Percentiles rank a stretch among this genome's conserved stretches.
These are phyloP conservation scores for Drosophila seguyi DNA, from an alignment of 1,140 invertebrate genomes.

Conservation along the genomic window DNA sequence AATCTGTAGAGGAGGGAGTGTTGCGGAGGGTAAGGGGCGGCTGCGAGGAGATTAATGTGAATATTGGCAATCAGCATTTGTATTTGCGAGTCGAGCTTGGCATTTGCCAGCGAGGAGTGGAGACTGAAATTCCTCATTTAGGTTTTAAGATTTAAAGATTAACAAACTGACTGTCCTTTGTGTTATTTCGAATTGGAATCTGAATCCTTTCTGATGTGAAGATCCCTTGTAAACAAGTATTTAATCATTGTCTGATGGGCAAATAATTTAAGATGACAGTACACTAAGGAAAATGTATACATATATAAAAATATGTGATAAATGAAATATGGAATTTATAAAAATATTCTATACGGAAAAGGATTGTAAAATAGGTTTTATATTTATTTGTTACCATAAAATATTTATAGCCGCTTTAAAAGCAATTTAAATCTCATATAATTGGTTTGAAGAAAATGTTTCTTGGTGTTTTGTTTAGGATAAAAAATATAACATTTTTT, in stretches of 20 bases:
- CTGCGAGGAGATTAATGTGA: conserved; percentile 73
- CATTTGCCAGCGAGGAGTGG: conserved; percentile 61
- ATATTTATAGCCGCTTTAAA: too few species aligned
- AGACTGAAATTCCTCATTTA: conserved; percentile 32
- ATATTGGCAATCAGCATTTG: conserved; percentile 79
- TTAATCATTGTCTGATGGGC: conserved; percentile 6
- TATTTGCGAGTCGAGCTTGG: conserved; percentile 70
- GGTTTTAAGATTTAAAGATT: conserved; percentile 22
- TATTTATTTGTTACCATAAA: too few species aligned
- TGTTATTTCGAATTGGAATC: neutral
- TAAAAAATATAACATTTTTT: neutral
- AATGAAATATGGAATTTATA: too few species aligned
- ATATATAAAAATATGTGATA: too few species aligned
- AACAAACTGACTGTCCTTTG: conserved; percentile 15
- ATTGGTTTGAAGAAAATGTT: neutral
- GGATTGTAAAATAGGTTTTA: too few species aligned
- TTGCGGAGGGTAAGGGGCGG: neutral
- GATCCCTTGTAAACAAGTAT: conserved; percentile 10
- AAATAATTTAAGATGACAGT: neutral
- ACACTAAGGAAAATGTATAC: neutral
- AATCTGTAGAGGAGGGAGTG: conserved; percentile 23
- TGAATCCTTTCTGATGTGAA: conserved; percentile 21
- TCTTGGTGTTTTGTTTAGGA: neutral
- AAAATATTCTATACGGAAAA: too few species aligned
- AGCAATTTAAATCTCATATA: neutral